Evolutionary conservation across 1,140 invertebrate species (phyloP).

Genomic region (Laupala kohalensis): DNA sequence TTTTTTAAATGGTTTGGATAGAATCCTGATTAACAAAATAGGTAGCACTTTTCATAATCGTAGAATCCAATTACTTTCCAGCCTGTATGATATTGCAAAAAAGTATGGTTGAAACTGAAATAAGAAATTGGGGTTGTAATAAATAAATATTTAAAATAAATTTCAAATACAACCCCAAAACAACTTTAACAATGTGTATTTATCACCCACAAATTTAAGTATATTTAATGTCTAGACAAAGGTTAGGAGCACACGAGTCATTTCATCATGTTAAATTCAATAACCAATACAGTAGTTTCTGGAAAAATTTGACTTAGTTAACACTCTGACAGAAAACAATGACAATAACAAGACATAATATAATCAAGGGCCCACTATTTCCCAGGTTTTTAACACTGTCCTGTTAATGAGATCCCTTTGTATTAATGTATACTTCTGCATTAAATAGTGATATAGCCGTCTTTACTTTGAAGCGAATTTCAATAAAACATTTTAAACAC

Average conservation of each 20-base stretch:
- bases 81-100: too few relatives aligned
- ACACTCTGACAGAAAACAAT: conserved; percentile 4
- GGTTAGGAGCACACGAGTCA: too few relatives aligned
- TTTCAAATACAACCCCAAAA: too few relatives aligned
- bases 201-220: too few relatives aligned
- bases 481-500: neutral
- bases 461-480: neutral
- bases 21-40: neutral
- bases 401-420: neutral
- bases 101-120: too few relatives aligned
- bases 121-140: too few relatives aligned
- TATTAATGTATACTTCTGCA: neutral
- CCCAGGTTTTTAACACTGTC: neutral
- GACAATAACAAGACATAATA: neutral
- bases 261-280: neutral
- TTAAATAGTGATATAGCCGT: neutral
- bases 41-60: neutral
- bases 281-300: neutral
- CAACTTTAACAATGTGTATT: too few relatives aligned
- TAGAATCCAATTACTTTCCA: neutral
- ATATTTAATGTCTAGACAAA: too few relatives aligned
- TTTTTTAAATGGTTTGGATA: neutral
- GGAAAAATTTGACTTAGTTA: conserved; percentile 3
- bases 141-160: too few relatives aligned
- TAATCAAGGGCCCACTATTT: conserved; percentile 1